A percentile compares a stretch with the other conserved stretches of the same genome.
These are phyloP conservation scores for Wasmannia auropunctata DNA, from an alignment of 1,140 invertebrate genomes.

Conservation along the genomic window DNA sequence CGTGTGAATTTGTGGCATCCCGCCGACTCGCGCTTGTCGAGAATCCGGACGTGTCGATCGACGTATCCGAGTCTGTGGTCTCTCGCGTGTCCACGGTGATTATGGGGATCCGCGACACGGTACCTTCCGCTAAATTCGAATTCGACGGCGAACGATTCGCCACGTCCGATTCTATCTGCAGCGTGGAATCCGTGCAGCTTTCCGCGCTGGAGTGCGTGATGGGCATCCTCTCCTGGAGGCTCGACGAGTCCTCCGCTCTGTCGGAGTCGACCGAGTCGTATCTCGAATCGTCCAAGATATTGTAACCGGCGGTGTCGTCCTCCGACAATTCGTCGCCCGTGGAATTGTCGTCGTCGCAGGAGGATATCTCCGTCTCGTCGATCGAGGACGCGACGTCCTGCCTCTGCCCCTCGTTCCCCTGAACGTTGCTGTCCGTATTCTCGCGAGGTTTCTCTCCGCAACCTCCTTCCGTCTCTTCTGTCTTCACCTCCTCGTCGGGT, in stretches of 20 bases:
- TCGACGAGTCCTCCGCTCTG: background rate
- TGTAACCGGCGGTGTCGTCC: conserved; percentile 81
- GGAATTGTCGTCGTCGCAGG: conserved; percentile 80
- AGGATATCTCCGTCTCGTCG: conserved; percentile 70
- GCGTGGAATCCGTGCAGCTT: conserved; percentile 19
- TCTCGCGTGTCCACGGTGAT: conserved; percentile 31
- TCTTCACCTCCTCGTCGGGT: background rate
- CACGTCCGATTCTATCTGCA: conserved; percentile 18
- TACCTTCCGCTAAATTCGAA: background rate
- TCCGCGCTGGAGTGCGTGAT: conserved; percentile 16
- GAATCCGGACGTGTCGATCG: background rate
- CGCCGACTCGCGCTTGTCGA: background rate
- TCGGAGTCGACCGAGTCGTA: conserved; percentile 57
- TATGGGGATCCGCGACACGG: background rate
- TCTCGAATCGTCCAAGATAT: conserved; percentile 77
- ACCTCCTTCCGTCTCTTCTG: too few relatives aligned
- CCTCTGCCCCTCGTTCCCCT: background rate
- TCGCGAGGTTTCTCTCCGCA: background rate
- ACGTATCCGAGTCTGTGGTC: background rate
- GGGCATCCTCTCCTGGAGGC: background rate
- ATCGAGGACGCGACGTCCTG: background rate
- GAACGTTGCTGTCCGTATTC: background rate
- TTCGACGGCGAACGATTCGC: background rate
- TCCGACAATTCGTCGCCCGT: conserved; percentile 75
- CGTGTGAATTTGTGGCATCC: background rate